Base-by-base conservation (phyloP, 2,888 invertebrate genomes). In the Tipula unca region DNA sequence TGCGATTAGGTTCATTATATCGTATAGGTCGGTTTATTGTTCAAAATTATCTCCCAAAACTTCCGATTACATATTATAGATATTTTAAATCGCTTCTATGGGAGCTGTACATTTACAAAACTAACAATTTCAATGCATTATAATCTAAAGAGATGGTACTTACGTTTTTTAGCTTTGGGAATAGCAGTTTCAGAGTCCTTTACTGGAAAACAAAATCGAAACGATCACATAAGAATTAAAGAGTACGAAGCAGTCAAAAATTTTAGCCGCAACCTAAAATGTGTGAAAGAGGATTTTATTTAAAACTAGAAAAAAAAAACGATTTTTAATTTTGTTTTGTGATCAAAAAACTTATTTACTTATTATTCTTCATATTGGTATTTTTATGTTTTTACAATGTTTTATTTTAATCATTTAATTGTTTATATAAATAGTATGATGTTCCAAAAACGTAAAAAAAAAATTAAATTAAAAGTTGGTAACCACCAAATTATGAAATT, bases 341-440 rank as follows among this genome's bases (percentile, higher is more conserved):
- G 69, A 69, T 69, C 69, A 69, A 69, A 69, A 69, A 69, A 69
- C 69, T 69, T 69, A 69, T 69, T 69, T 69, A 69, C 69, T 69
- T 69, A 20, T 69, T 69, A 69, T 69, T 69, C 25, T 1, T 69
- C 17, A n/a, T 25, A 25, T 69, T 20, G 20, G 3, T n/a, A 17
- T 48, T 48, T 48, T 48, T 17, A 48, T 48, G 69, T 69, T 69
- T 69, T 69, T 69, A 69, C 69, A 69, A 69, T 69, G 69, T 69
- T 69, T 42, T 69, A 48, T 48, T 20, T 69, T 25, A 69, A 69
- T 69, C n/a, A n/a, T n/a, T n/a, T 69, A 69, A 69, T 69, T 25
- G 25, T 69, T 69, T 25, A 69, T 69, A 69, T 69, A 69, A 69
- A 25, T 69, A 39, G 39, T 10, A 54, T n/a, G n/a, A n/a, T 54